Evolutionary conservation across 2,888 invertebrate species (phyloP).

Genomic region (Hololepta plana): DNA sequence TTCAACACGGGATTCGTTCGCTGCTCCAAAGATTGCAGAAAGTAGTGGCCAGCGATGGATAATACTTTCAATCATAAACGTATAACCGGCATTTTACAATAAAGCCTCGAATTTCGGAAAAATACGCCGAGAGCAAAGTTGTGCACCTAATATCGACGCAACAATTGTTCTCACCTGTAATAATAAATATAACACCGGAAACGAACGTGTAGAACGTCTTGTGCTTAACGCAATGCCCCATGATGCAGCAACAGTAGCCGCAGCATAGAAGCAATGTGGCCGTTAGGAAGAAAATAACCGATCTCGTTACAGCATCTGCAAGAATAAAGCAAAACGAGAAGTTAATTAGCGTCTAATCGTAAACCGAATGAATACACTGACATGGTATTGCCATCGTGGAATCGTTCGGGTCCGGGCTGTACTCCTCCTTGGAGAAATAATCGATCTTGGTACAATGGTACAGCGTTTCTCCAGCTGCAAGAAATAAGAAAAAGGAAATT

Average conservation of each 20-base stretch:
- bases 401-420: slow-evolving; percentile 73
- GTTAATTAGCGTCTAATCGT: background rate
- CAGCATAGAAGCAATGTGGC: slow-evolving; percentile 59
- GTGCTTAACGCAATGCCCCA: slow-evolving; percentile 62
- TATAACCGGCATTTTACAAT: no score
- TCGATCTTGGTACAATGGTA: slow-evolving; percentile 69
- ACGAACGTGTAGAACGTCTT: slow-evolving; percentile 66
- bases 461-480: slow-evolving; percentile 49
- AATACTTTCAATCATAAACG: no score
- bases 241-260: slow-evolving; percentile 63
- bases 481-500: slow-evolving; percentile 9
- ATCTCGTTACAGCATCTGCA: slow-evolving; percentile 74
- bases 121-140: no score
- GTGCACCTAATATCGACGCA: no score
- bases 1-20: no score
- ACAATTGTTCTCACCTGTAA: slow-evolving; percentile 69
- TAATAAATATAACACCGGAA: slow-evolving; percentile 72
- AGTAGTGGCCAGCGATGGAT: no score
- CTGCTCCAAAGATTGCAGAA: no score
- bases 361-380: slow-evolving; percentile 37
- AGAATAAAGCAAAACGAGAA: slow-evolving; percentile 10
- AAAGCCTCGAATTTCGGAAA: no score
- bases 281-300: slow-evolving; percentile 63
- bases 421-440: slow-evolving; percentile 73
- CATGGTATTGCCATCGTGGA: slow-evolving; percentile 88